phyloP scores from a whole-genome alignment of 2,888 invertebrate genomes.

The Chrysodeixis includens region DNA sequence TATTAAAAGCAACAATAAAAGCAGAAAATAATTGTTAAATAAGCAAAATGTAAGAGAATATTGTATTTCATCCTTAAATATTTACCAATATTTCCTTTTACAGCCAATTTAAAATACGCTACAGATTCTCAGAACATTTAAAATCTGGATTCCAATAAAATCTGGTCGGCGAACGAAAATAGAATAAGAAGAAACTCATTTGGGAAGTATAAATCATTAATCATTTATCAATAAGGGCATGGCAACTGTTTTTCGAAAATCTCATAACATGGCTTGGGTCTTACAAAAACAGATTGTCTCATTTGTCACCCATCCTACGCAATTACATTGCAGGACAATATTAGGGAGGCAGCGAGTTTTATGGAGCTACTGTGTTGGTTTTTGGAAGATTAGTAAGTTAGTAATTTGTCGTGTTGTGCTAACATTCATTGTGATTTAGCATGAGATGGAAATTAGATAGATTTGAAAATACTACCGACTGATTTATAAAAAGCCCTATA shows the following conservation, averaged over 20 bases:
- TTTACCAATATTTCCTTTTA: not conserved
- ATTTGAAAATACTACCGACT: too few species aligned
- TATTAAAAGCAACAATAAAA: too few species aligned
- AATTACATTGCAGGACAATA: slow-evolving; percentile 1
- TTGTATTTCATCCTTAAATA: not conserved
- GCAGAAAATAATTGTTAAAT: too few species aligned
- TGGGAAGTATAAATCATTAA: not conserved
- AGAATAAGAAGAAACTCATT: not conserved
- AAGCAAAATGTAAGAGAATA: too few species aligned
- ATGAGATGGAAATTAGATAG: too few species aligned
- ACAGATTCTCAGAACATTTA: not conserved
- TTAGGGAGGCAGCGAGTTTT: not conserved
- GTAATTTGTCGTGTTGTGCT: too few species aligned
- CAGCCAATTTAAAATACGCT: not conserved
- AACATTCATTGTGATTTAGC: too few species aligned
- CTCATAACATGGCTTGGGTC: slow-evolving; percentile 13
- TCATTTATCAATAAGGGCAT: slow-evolving; percentile 2
- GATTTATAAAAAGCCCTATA: too few species aligned
- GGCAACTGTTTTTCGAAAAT: slow-evolving; percentile 6
- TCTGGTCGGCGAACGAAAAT: not conserved
- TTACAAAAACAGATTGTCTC: slow-evolving; percentile 18
- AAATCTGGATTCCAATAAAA: not conserved
- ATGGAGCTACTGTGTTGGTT: not conserved
- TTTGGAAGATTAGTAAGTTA: too few species aligned
- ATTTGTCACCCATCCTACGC: slow-evolving; percentile 34